Percentiles rank a stretch among this genome's conserved stretches.
These are phyloP conservation scores for Drosophila kambysellisi DNA, from an alignment of 2,888 invertebrate species.

Conservation along the genomic window DNA sequence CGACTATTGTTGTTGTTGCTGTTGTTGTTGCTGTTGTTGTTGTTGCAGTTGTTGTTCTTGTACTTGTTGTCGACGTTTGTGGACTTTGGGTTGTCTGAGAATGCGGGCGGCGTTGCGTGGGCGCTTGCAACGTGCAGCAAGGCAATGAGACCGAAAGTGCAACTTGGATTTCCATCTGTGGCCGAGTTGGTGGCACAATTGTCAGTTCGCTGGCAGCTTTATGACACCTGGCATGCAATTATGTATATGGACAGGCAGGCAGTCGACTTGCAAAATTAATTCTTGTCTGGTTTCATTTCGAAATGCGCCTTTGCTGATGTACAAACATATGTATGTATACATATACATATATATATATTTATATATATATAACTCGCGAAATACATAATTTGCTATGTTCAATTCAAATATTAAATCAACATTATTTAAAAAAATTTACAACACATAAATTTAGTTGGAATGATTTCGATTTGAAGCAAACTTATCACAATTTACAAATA, in stretches of 20 bases:
- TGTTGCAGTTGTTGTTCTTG: background rate
- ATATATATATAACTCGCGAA: background rate
- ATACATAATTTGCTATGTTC: background rate
- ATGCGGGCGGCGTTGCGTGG: conserved; percentile 58
- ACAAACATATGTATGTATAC: background rate
- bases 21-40: background rate
- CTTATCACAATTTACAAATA: background rate
- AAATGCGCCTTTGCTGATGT: conserved; percentile 19
- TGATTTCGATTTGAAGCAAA: background rate
- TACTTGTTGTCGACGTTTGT: conserved; percentile 13
- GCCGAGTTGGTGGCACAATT: conserved; percentile 42
- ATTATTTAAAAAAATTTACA: background rate
- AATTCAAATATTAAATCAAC: background rate
- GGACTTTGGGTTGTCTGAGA: conserved; percentile 58
- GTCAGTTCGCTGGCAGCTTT: conserved; percentile 59
- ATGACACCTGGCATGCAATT: conserved; percentile 70
- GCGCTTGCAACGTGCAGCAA: conserved; percentile 35
- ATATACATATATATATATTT: too few species aligned
- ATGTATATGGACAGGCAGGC: conserved; percentile 36
- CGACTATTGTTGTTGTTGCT: background rate
- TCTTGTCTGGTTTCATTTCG: conserved; percentile 38
- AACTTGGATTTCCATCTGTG: conserved; percentile 34
- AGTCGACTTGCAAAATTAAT: conserved; percentile 21
- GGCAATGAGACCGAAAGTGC: conserved; percentile 42
- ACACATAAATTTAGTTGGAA: background rate